Evolutionary conservation across 1,140 invertebrate species (phyloP).

Genomic region (Atopsyche davidsoni): DNA sequence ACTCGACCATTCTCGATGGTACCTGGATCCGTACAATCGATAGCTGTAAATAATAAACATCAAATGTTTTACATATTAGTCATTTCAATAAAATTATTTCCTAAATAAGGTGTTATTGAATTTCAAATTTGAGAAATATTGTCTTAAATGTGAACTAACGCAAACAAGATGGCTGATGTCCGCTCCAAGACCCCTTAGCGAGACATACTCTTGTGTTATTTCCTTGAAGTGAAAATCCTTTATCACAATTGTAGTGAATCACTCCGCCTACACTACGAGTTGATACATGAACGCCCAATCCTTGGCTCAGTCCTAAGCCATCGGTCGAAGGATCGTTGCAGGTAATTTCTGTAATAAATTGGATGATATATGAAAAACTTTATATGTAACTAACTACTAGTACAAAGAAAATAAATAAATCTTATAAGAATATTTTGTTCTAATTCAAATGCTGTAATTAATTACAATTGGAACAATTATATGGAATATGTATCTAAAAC

Average conservation of each 20-base stretch:
- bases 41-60: conserved; percentile 52
- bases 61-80: conserved; percentile 16
- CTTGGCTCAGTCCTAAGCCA: conserved; percentile 35
- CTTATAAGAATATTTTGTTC: too few species aligned
- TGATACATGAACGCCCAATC: conserved; percentile 44
- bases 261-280: conserved; percentile 68
- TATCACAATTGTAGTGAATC: conserved; percentile 73
- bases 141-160: conserved; percentile 60
- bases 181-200: conserved; percentile 76
- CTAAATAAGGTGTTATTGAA: background rate
- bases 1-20: conserved; percentile 78
- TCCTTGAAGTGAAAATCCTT: conserved; percentile 74
- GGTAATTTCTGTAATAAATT: conserved; percentile 60
- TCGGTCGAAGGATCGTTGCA: conserved; percentile 58
- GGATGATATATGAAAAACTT: conserved; percentile 5
- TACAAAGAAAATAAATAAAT: too few species aligned
- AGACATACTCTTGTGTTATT: conserved; percentile 71
- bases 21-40: conserved; percentile 75
- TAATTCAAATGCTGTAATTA: too few species aligned
- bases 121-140: conserved; percentile 7
- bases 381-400: too few species aligned
- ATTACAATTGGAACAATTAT: too few species aligned
- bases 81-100: background rate
- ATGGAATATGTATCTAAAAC: too few species aligned
- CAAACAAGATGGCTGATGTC: conserved; percentile 68